Conservation (phyloP, 1,140 invertebrate genomes). For the Colletes latitarsis region DNA sequence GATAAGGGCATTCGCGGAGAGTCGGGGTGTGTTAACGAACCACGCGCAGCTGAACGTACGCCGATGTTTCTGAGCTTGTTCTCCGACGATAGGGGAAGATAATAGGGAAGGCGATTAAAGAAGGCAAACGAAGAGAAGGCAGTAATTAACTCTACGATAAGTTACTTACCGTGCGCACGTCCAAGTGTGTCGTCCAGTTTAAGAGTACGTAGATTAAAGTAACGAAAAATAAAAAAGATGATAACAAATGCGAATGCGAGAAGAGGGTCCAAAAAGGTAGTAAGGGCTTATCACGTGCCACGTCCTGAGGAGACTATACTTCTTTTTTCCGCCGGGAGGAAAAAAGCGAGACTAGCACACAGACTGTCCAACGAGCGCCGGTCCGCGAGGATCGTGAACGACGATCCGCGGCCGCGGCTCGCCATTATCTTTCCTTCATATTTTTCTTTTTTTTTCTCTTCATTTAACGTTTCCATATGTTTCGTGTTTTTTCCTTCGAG, state of each 20-base stretch:
- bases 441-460: background rate
- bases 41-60: background rate
- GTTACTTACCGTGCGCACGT: conserved; percentile 70
- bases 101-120: conserved; percentile 19
- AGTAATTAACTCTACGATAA: conserved; percentile 62
- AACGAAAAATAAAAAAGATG: conserved; percentile 38
- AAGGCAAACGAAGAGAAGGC: conserved; percentile 38
- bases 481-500: conserved; percentile 3
- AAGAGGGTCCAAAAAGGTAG: conserved; percentile 68
- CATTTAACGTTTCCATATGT: background rate
- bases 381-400: conserved; percentile 25
- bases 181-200: conserved; percentile 72
- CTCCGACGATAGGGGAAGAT: conserved; percentile 32
- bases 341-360: conserved; percentile 29
- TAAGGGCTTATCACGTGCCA: conserved; percentile 58
- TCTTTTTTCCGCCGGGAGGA: conserved; percentile 51
- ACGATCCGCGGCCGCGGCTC: conserved; percentile 37
- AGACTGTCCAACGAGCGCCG: conserved; percentile 51
- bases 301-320: conserved; percentile 32
- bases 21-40: background rate
- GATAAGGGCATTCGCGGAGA: conserved; percentile 48
- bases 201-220: conserved; percentile 56
- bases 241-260: conserved; percentile 44
- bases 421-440: conserved; percentile 33
- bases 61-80: conserved; percentile 41